phyloP scores from a whole-genome alignment of 2,888 invertebrate genomes.

The Sinhomidia bicolor region DNA sequence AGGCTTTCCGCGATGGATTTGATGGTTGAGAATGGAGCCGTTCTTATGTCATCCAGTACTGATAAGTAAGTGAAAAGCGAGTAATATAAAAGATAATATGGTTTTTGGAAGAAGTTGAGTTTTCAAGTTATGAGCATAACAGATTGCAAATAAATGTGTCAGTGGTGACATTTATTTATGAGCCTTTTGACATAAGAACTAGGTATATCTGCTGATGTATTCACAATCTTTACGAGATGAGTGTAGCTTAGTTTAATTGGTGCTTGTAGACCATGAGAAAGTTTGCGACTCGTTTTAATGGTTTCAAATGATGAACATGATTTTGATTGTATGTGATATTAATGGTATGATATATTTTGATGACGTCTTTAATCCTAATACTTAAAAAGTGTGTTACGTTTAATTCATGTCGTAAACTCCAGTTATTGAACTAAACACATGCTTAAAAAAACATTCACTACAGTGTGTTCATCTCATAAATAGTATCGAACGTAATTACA shows the following conservation, averaged over 20 bases:
- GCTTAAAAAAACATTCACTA: no score
- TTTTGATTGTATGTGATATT: background rate
- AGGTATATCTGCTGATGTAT: background rate
- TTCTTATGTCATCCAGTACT: slow-evolving; percentile 49
- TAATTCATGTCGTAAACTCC: background rate
- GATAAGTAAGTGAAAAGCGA: slow-evolving; percentile 30
- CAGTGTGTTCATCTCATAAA: no score
- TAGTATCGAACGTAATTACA: no score
- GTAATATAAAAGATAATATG: background rate
- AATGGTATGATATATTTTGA: background rate
- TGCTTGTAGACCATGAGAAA: background rate
- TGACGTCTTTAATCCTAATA: background rate
- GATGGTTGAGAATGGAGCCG: slow-evolving; percentile 62
- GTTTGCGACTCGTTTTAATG: background rate
- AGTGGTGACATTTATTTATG: slow-evolving; percentile 13
- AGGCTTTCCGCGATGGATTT: slow-evolving; percentile 73
- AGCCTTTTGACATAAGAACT: slow-evolving; percentile 1
- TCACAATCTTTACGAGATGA: background rate
- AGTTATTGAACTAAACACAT: background rate
- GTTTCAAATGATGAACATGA: background rate
- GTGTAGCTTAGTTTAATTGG: background rate
- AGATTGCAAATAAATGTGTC: slow-evolving; percentile 1
- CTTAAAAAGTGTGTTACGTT: background rate
- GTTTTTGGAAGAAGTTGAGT: no score
- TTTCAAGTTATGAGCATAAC: no score